phyloP scores from a whole-genome alignment of 1,140 invertebrate genomes.

The Elymnias hypermnestra region DNA sequence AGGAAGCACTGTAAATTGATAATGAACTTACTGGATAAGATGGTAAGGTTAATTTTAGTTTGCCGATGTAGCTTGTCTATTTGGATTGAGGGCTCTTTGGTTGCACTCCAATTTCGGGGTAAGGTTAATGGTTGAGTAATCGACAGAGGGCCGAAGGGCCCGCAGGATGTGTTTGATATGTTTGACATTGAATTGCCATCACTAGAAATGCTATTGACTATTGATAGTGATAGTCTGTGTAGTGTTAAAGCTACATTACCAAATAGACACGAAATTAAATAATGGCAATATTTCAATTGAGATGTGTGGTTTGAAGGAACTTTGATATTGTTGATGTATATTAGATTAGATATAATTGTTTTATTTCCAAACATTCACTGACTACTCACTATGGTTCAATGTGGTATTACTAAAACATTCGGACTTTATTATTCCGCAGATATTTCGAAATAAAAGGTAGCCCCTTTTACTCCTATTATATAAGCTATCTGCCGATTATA shows the following conservation, averaged over 20 bases:
- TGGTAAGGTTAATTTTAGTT: conserved; percentile 29
- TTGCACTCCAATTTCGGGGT: conserved; percentile 41
- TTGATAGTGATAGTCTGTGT: conserved; percentile 2
- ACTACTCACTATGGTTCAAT: too few relatives aligned
- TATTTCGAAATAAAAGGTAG: too few relatives aligned
- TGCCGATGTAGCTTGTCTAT: conserved; percentile 25
- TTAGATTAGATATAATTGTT: too few relatives aligned
- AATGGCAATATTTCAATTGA: too few relatives aligned
- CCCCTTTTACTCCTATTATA: too few relatives aligned
- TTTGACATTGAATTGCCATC: conserved; percentile 16
- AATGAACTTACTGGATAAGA: conserved; percentile 14
- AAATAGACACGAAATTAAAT: too few relatives aligned
- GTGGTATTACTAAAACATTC: too few relatives aligned
- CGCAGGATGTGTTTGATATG: conserved; percentile 51
- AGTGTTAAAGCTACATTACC: background rate
- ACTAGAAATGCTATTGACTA: conserved; percentile 3
- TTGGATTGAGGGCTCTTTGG: conserved; percentile 30
- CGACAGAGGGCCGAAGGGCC: conserved; percentile 40
- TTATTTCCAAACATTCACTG: too few relatives aligned
- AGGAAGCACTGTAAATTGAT: conserved; percentile 13
- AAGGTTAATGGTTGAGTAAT: conserved; percentile 61
- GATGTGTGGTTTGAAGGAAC: too few relatives aligned
- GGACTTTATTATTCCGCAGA: too few relatives aligned
- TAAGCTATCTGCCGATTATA: too few relatives aligned
- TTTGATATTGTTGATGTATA: too few relatives aligned